Evolutionary conservation across 2,888 invertebrate species (phyloP), one percentile per base, ranked within the genome.

Genomic region (Drosophila pullipes): DNA sequence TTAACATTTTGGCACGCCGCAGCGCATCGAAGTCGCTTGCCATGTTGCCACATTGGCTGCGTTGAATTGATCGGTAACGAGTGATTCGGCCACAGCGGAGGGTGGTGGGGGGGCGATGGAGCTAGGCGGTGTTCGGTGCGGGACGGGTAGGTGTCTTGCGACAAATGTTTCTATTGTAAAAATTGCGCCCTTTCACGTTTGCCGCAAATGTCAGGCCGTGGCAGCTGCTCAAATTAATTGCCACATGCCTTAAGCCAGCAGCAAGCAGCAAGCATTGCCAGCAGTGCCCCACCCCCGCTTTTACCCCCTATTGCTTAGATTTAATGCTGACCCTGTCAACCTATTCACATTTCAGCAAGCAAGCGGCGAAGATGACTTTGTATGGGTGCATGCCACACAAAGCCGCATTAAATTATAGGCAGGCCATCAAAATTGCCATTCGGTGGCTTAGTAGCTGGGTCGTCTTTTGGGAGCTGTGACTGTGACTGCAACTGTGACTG

Each of bases 121-220:
- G 16, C 28, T 35, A 5, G 28, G 13, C 31, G 11, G 3, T 3
- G 28, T 30, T 9, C 6, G 2, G 4, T 57, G 31, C 31, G 31
- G 0, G 25, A 6, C 18, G 50, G 44, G 58, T n/a, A 76, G 72
- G 77, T 81, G 70, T 74, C 70, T 67, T 64, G 74, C 77, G 77
- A 81, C 71, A 77, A 88, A 80, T 88, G 89, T 83, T 89, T 84
- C 71, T 85, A 77, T 82, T 85, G 80, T 78, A 69, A 75, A 71
- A 66, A 71, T 76, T 76, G 85, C 86, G 85, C 85, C 85, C 85
- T 85, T 85, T 85, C 89, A 85, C 85, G 85, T 85, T 88, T 63
- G 76, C 72, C 83, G 77, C 80, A 82, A 84, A 84, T 83, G 83
- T 79, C 83, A 83, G 60, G 62, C 74, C 50, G 30, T 76, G 77